Evolutionary conservation across 2,888 invertebrate genomes (phyloP), one percentile per base, ranked within the genome.

Genomic region (Drepana falcataria): DNA sequence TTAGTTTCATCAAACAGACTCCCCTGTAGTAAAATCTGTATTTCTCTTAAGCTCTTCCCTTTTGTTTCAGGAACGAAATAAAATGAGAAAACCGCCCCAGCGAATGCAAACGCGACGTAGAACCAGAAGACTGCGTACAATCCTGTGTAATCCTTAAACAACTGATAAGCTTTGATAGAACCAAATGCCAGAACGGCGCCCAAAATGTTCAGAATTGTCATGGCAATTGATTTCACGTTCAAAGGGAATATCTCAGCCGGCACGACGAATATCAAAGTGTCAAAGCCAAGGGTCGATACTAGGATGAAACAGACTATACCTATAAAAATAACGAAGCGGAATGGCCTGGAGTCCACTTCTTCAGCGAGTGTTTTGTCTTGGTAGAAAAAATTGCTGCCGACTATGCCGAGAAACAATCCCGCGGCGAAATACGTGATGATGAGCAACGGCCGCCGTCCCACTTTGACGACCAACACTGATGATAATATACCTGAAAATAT

Each of bases 201-300:
- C 60, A 88, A 83, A 4, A 92, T 71, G 51, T 86, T 92, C 0
- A 85, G 74, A 0, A 84, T 60, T 0, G 91, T 91, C 55, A 92
- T 86, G 0, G 92, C 93, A 0, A 87, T 68, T 0, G 92, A 89
- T 67, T 92, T 93, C 0, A 93, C 88, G 61, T 92, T 93, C 2
- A 92, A 79, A 0, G 93, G 91, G 58, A 93, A 93, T 5, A 93
- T 74, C 69, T 93, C 93, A 0, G 91, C 91, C 33, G 91, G 80
- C 55, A 93, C 83, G 56, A 89, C 76, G 53, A 84, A 85, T 0
- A 85, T 75, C n/a, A 93, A 64, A 0, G 92, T 90, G 52, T 87
- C 88, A 49, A 89, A 83, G 0, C 93, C 93, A 35, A 87, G 35
- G 7, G 75, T 75, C 0, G 82, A 72, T 1, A 80, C 64, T 0